Evolutionary conservation across 2,888 invertebrate genomes (phyloP), one percentile per base, ranked within the genome.

Genomic region (Campoplex capitator): DNA sequence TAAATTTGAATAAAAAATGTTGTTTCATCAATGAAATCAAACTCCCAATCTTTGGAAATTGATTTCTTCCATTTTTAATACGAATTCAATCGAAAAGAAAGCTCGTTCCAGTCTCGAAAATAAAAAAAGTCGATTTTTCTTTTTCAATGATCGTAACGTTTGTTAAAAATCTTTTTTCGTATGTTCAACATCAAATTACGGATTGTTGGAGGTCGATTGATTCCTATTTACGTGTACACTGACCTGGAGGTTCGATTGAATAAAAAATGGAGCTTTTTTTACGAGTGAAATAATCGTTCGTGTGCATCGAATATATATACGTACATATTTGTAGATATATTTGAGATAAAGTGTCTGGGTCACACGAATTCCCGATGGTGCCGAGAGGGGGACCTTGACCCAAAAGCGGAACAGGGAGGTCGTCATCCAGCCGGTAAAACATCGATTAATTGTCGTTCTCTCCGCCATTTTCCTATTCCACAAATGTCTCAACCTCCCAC

Each of bases 361-460:
- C 56, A 56, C 68, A 78, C 58, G 78, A 84, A 73, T 78, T 67
- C 74, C 58, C 68, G 73, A 68, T 70, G 68, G 68, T 42, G 56
- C 45, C 9, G 58, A 42, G 58, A 42, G 48, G 23, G 58, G 42
- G 79, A 68, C 79, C 84, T 84, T 80, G 79, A 84, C 79, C 84
- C 73, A 23, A 84, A 80, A 80, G 18, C 42, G 62, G 32, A 1
- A 68, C 42, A 23, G 56, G 28, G 48, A 70, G 67, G 51, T 79
- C 74, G 67, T 58, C 74, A 75, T 84, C 74, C 74, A 84, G 54
- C 13, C 13, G 62, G 16, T 4, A 51, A 38, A 54, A 32, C 48
- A 67, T 84, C 56, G 58, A 70, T 79, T 79, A 74, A 79, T 71
- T 71, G 62, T 67, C 38, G 38, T 6, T 58, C 70, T n/a, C 38